Percentiles rank a stretch among this genome's conserved stretches.
Conservation (phyloP, 2,113 vertebrate genomes). For the Myrmecobius fasciatus region DNA sequence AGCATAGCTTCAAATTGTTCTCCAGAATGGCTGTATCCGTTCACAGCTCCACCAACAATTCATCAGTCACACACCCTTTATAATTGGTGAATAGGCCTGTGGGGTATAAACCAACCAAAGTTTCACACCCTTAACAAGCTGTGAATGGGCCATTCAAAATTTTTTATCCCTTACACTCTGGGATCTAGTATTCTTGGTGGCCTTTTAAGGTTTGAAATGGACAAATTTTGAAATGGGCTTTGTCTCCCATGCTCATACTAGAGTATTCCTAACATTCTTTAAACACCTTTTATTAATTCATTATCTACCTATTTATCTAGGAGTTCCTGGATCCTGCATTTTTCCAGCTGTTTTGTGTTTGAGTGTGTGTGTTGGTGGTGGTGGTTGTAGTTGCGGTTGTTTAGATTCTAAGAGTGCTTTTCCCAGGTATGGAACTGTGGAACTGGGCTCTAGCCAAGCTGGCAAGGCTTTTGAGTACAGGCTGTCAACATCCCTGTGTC, state of each 20-base stretch:
- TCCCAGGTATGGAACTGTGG: background rate
- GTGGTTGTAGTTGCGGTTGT: background rate
- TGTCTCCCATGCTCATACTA: background rate
- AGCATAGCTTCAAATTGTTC: too few relatives aligned
- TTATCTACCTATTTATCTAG: background rate
- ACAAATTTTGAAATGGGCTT: background rate
- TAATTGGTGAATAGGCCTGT: background rate
- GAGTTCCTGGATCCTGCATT: background rate
- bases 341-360: background rate
- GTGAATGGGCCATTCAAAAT: background rate
- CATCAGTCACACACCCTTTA: too few relatives aligned
- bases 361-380: too few relatives aligned
- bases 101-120: background rate
- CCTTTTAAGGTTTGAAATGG: background rate
- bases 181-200: background rate
- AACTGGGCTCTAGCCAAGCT: background rate
- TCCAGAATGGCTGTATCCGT: too few relatives aligned
- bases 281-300: background rate
- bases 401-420: background rate
- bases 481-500: background rate
- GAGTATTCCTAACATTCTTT: background rate
- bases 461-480: background rate
- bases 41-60: too few relatives aligned
- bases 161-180: background rate
- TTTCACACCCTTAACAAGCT: background rate